These are phyloP conservation scores for Campoletis raptor DNA, from an alignment of 2,888 invertebrate genomes.

Conservation along the genomic window DNA sequence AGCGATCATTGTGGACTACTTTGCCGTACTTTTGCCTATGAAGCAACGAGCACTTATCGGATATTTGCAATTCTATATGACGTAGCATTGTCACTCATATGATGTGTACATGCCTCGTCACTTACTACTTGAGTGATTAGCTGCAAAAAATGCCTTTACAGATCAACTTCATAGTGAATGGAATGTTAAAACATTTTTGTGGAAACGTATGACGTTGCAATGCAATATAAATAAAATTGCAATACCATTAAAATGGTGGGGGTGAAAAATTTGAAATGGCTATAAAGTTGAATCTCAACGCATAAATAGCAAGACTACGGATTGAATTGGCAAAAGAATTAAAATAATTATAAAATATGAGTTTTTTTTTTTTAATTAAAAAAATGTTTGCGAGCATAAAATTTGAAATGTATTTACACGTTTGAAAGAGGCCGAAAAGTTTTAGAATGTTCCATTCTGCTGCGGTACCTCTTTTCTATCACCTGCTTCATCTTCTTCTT, in stretches of 20 bases:
- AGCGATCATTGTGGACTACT: no score
- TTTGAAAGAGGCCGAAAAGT: conserved; percentile 64
- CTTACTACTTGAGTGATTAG: not conserved
- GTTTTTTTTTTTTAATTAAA: not conserved
- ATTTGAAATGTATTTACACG: conserved; percentile 35
- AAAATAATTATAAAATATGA: not conserved
- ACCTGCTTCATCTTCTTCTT: conserved; percentile 35
- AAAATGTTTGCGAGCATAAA: not conserved
- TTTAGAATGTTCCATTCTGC: conserved; percentile 39
- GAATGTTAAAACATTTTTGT: not conserved
- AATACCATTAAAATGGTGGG: not conserved
- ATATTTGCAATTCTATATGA: not conserved
- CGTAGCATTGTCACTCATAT: not conserved
- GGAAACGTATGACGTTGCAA: not conserved
- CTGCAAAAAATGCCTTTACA: not conserved
- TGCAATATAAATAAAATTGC: not conserved
- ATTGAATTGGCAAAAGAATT: not conserved
- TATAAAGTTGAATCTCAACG: not conserved
- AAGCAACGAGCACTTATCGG: not conserved
- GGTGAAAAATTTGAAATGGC: not conserved
- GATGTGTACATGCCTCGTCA: not conserved
- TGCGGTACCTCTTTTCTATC: conserved; percentile 32
- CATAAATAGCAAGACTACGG: not conserved
- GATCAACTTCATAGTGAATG: not conserved
- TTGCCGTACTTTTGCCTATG: no score